phyloP scores from a whole-genome alignment of 2,888 invertebrate species.

The Rapana venosa region DNA sequence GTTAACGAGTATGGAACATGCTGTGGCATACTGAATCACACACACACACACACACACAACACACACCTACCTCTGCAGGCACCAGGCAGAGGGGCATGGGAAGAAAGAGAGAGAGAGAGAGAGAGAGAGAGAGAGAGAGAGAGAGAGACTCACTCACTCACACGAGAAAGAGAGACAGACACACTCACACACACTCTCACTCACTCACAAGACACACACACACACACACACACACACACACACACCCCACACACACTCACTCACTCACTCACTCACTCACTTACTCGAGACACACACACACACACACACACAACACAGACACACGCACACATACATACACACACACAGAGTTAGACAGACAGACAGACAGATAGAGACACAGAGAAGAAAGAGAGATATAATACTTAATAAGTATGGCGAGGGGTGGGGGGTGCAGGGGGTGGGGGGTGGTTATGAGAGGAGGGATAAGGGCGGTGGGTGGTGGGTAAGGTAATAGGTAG shows the following conservation, averaged over 20 bases:
- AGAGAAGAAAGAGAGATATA: neutral
- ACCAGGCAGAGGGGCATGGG: too few relatives aligned
- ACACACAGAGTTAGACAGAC: neutral
- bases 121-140: slow-evolving; percentile 34
- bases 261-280: too few relatives aligned
- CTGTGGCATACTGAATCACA: neutral
- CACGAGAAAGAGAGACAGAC: neutral
- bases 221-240: too few relatives aligned
- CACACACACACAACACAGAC: too few relatives aligned
- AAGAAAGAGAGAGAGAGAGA: neutral
- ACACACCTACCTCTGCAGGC: too few relatives aligned
- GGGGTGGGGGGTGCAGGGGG: neutral
- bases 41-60: too few relatives aligned
- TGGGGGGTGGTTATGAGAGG: neutral
- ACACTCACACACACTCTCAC: too few relatives aligned
- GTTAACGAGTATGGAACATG: neutral
- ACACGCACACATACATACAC: too few relatives aligned
- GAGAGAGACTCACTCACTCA: too few relatives aligned
- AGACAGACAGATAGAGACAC: neutral
- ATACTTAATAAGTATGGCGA: neutral
- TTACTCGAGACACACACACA: neutral
- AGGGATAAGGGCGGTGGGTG: neutral
- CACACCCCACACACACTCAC: too few relatives aligned
- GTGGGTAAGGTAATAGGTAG: neutral
- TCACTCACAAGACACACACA: too few relatives aligned